Evolutionary conservation across 2,113 vertebrate genomes (phyloP), one percentile per base, ranked within the genome.

Genomic region (Ifrita kowaldi): DNA sequence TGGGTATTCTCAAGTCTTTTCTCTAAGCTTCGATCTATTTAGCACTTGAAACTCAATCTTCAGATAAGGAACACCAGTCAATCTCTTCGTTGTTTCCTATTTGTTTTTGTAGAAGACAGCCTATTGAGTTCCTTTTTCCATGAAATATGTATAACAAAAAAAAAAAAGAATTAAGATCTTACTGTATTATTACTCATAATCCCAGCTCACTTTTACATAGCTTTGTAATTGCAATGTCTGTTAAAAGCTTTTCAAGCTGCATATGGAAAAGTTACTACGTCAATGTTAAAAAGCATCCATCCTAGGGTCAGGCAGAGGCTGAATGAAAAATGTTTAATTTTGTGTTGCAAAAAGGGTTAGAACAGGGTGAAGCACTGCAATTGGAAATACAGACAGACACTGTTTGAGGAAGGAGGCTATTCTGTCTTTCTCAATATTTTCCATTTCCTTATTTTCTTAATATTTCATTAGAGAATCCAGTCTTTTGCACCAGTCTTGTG

Each of bases 1-100:
- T 69, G n/a, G 14, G 76, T 90, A 27, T 83, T 87, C 22, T 85
- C 59, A 87, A 87, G 46, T 10, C 6, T 52, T 76, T 87, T 50
- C 62, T 90, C 67, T 87, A 87, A 77, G 50, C 24, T 70, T 56
- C 62, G 65, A 46, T 56, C 62, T 68, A 46, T 64, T 81, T 82
- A 87, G 57, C 41, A 65, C 67, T 87, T 89, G 87, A 94, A 96
- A 94, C n/a, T 87, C 65, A 91, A 79, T 84, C 70, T 87, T 93
- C 56, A 76, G 53, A 42, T 75, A 89, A 56, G 41, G 62, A 91
- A 44, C 8, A 73, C 23, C 20, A 60, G 42, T 67, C 30, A 68
- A 33, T 44, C n/a, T 69, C 62, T 94, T 86, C 1, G 0, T 28
- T 64, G 28, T 28, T 89, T 81, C 64, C 27, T 22, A n/a, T 92